Base-by-base conservation (phyloP, 2,113 vertebrate genomes). In the Urocynchramus pylzowi region DNA sequence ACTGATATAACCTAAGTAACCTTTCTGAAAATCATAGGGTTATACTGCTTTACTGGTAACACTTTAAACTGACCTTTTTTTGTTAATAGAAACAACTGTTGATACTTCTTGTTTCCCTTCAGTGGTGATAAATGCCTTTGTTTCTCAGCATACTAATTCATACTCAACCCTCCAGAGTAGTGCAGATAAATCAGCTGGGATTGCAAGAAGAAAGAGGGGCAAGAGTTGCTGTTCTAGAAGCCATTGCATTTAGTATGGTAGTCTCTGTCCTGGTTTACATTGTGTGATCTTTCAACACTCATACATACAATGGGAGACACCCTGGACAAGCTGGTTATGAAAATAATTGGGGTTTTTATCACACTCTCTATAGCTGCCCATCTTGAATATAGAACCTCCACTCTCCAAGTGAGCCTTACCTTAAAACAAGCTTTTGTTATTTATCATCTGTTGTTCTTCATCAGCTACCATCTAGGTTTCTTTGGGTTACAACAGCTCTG, bases 51-150 rank as follows among this genome's bases (percentile, higher is more conserved):
- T 67, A 84, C 13, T 50, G 24, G 20, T 83, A 90, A 73, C 44
- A 39, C 26, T 35, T 33, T 12, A 57, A 64, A 91, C 37, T 1
- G 0, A 13, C 35, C 16, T 37, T 89, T 81, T 79, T 77, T 76
- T 16, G 28, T 54, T 78, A 50, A 95, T 80, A 8, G 7, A 91
- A 80, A 53, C 84, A 93, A 93, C 70, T 22, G 28, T n/a, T 74
- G 56, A 96, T 89, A 47, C 47, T 42, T 84, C 63, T 69, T 53
- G 44, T 24, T 90, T 80, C 63, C 87, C 81, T 95, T 89, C 84
- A 42, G n/a, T 75, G 41, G 21, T 91, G 73, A 92, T 56, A 97
- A 96, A 97, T 49, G 50, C 67, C 75, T 70, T 86, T 79, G 33
- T 56, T 37, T 87, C 67, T 75, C 63, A 81, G 67, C 61, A 90